Evolutionary conservation across 2,888 invertebrate genomes (phyloP).

Genomic region (Aporophyla lueneburgensis): DNA sequence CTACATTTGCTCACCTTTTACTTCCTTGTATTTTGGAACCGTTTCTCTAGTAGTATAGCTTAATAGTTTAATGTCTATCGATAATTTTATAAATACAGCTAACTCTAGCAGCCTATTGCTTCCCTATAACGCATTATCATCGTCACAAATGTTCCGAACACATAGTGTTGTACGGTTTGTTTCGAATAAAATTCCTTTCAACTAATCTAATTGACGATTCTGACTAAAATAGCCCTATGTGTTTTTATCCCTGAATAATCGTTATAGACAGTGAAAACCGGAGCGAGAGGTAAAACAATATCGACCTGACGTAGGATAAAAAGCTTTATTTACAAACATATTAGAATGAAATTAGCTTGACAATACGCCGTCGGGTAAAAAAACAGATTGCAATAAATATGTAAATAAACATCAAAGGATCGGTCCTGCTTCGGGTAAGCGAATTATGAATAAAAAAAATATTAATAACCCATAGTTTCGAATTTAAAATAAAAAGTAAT

Average conservation of each 20-base stretch:
- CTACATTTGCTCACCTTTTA: slow-evolving; percentile 87
- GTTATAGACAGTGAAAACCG: slow-evolving; percentile 89
- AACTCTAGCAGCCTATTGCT: slow-evolving; percentile 66
- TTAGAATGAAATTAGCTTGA: slow-evolving; percentile 70
- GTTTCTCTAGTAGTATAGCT: slow-evolving; percentile 85
- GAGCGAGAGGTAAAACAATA: slow-evolving; percentile 66
- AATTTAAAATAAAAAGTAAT: slow-evolving; percentile 87
- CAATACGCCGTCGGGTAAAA: slow-evolving; percentile 77
- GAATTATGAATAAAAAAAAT: slow-evolving; percentile 79
- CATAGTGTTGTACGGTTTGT: slow-evolving; percentile 65
- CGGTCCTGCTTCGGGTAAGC: slow-evolving; percentile 85
- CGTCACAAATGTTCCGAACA: slow-evolving; percentile 74
- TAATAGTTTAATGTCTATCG: slow-evolving; percentile 74
- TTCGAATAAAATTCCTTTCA: slow-evolving; percentile 57
- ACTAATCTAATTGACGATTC: slow-evolving; percentile 59
- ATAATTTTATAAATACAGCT: slow-evolving; percentile 85
- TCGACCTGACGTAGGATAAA: slow-evolving; percentile 64
- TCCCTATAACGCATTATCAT: slow-evolving; percentile 79
- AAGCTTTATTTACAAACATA: slow-evolving; percentile 68
- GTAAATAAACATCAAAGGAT: slow-evolving; percentile 85
- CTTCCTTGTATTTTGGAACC: slow-evolving; percentile 87
- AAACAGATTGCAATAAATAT: slow-evolving; percentile 89
- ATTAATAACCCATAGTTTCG: slow-evolving; percentile 86
- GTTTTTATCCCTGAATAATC: slow-evolving; percentile 73
- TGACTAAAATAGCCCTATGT: slow-evolving; percentile 67